Evolutionary conservation across 2,888 invertebrate species (phyloP).

Genomic region (Scaptomyza caliginosa): DNA sequence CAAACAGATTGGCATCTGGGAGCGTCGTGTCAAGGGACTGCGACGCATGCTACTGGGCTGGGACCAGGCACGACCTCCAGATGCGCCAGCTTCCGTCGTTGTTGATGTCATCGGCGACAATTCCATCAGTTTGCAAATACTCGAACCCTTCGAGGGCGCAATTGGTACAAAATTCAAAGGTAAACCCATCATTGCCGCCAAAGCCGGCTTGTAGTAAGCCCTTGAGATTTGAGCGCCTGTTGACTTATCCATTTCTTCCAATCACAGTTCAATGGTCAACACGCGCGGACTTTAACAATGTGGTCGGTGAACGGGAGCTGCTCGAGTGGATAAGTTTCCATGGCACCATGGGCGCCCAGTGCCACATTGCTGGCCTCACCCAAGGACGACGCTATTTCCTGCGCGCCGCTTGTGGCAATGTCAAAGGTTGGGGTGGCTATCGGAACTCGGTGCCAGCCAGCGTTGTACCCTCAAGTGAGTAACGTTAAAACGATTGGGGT

Average conservation of each 20-base stretch:
- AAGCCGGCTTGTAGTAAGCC: constrained; percentile 20
- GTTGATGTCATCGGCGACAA: constrained; percentile 88
- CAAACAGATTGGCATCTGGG: constrained; percentile 94
- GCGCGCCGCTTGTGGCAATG: constrained; percentile 95
- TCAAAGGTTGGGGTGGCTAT: constrained; percentile 94
- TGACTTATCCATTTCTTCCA: constrained; percentile 14
- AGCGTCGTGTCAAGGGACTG: constrained; percentile 86
- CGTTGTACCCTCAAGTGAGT: constrained; percentile 95
- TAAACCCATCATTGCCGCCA: constrained; percentile 80
- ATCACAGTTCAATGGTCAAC: constrained; percentile 96
- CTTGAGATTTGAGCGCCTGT: constrained; percentile 10
- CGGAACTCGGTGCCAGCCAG: constrained; percentile 91
- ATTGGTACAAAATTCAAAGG: constrained; percentile 96
- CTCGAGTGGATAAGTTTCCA: constrained; percentile 85
- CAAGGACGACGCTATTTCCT: constrained; percentile 95
- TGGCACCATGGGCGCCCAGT: constrained; percentile 84
- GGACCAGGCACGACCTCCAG: constrained; percentile 93
- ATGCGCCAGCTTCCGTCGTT: constrained; percentile 91
- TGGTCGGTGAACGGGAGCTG: constrained; percentile 92
- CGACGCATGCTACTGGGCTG: constrained; percentile 92
- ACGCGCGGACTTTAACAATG: constrained; percentile 91
- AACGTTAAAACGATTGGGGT: background rate
- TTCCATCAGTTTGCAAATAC: constrained; percentile 87
- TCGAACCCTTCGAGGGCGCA: constrained; percentile 91
- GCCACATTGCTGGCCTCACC: constrained; percentile 88